phyloP scores from a whole-genome alignment of 2,113 vertebrate genomes.

The Saguinus midas region DNA sequence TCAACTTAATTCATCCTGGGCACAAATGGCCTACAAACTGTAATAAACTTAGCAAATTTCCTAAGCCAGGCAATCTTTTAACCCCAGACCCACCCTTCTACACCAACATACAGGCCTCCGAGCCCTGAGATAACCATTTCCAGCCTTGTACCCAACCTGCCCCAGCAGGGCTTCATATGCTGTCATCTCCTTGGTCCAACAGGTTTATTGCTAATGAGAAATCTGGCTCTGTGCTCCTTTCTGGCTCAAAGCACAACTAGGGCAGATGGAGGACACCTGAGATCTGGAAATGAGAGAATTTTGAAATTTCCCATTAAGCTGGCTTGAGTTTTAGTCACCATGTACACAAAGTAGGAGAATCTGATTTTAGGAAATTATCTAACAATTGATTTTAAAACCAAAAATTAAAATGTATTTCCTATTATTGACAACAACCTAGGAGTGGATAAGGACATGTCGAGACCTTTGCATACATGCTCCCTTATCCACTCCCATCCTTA shows the following conservation, averaged over 20 bases:
- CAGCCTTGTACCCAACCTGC: not conserved
- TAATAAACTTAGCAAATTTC: not conserved
- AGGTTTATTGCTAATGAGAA: constrained; percentile 57
- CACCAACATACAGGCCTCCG: not conserved
- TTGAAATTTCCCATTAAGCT: constrained; percentile 45
- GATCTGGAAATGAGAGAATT: constrained; percentile 36
- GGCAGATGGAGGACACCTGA: constrained; percentile 65
- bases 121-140: not conserved
- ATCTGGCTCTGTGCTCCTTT: constrained; percentile 13
- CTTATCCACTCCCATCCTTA: not conserved
- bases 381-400: not conserved
- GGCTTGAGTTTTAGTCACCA: constrained; percentile 24
- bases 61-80: not conserved
- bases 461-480: not conserved
- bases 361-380: constrained; percentile 20
- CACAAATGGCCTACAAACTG: not conserved
- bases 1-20: not conserved
- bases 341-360: not conserved
- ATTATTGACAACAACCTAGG: not conserved
- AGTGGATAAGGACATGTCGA: not conserved
- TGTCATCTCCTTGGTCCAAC: constrained; percentile 24
- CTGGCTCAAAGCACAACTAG: not conserved
- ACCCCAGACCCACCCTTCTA: not conserved
- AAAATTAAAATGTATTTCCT: not conserved
- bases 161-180: not conserved